Percentiles rank a stretch among this genome's conserved stretches.
Conservation (phyloP, 2,113 vertebrate genomes). For the Bos indicus region DNA sequence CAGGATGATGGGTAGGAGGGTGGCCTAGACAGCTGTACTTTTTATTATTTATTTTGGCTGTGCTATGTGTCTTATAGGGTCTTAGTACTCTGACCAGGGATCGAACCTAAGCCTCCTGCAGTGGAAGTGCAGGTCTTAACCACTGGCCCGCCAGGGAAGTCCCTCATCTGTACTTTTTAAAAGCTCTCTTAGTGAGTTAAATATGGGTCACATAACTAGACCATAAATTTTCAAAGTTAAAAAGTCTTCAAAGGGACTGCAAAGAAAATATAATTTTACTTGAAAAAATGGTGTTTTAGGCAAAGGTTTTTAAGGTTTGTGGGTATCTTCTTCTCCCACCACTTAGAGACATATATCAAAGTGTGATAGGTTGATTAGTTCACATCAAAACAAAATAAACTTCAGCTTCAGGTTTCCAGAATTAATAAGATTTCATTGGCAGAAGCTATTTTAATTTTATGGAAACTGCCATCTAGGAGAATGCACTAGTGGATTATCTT, state of each 20-base stretch:
- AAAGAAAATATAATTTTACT: constrained; percentile 13
- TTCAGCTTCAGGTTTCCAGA: not conserved
- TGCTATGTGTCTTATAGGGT: not conserved
- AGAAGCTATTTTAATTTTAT: not conserved
- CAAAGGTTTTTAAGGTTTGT: not conserved
- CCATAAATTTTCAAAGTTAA: not conserved
- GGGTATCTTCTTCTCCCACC: not conserved
- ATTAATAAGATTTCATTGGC: not conserved
- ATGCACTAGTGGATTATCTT: not conserved
- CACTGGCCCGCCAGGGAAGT: not conserved
- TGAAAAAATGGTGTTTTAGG: not conserved
- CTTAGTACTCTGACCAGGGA: not conserved
- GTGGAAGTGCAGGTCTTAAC: not conserved
- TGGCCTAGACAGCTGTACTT: not conserved
- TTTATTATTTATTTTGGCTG: not conserved
- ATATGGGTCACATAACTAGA: not conserved
- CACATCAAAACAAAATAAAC: not conserved
- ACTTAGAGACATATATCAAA: not conserved
- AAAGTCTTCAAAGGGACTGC: not conserved
- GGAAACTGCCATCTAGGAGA: not conserved
- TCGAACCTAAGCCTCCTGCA: not conserved
- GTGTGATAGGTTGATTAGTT: not conserved
- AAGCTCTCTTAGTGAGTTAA: not conserved
- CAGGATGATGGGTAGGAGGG: rapidly evolving
- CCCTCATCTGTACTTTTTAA: not conserved